phyloP scores from a whole-genome alignment of 2,888 invertebrate species.

The Cacoxenus indagator region DNA sequence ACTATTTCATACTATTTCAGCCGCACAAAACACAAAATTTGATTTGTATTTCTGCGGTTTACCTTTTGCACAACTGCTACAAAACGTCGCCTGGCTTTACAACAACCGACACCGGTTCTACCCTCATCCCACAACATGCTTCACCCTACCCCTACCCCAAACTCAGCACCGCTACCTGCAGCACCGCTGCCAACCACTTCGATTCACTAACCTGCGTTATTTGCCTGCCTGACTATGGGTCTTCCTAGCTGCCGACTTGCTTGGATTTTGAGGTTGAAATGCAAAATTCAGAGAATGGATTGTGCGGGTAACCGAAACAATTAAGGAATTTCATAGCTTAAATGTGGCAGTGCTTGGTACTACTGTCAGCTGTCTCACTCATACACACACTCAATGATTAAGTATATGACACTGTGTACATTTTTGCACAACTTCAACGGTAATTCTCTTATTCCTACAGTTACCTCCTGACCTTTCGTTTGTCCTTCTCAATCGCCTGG shows the following conservation, averaged over 20 bases:
- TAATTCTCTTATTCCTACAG: slow-evolving; percentile 31
- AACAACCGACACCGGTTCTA: neutral
- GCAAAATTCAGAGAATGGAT: slow-evolving; percentile 68
- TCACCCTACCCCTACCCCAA: neutral
- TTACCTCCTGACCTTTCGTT: no score
- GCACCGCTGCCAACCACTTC: neutral
- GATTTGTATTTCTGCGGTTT: slow-evolving; percentile 68
- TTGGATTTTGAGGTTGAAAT: slow-evolving; percentile 60
- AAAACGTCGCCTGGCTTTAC: neutral
- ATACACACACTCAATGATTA: slow-evolving; percentile 48
- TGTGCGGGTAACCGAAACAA: slow-evolving; percentile 70
- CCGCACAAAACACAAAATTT: slow-evolving; percentile 65
- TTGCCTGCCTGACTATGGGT: neutral
- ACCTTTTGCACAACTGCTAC: slow-evolving; percentile 53
- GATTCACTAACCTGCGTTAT: neutral
- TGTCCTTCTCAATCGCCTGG: no score
- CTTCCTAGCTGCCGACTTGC: slow-evolving; percentile 28
- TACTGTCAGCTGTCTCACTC: slow-evolving; percentile 5
- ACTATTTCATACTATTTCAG: slow-evolving; percentile 45
- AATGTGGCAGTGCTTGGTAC: slow-evolving; percentile 27
- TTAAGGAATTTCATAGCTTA: slow-evolving; percentile 64
- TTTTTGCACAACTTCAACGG: slow-evolving; percentile 47
- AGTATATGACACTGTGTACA: slow-evolving; percentile 62
- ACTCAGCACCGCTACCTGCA: neutral
- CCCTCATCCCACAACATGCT: neutral